These are phyloP conservation scores for Leptinotarsa undecemlineata DNA, from an alignment of 1,140 invertebrate species.

Conservation along the genomic window DNA sequence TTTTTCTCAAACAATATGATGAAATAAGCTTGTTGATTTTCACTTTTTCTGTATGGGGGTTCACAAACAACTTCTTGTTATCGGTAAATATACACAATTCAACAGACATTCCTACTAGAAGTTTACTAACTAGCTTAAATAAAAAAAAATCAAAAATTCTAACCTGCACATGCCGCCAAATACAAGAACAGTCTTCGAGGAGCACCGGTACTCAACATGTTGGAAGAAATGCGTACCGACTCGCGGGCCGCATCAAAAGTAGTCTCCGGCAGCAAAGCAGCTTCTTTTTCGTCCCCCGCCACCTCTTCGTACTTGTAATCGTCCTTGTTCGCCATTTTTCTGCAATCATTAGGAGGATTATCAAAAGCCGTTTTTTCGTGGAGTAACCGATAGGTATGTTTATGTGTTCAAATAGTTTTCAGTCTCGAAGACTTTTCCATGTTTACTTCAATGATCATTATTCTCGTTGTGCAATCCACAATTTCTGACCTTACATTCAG, in stretches of 20 bases:
- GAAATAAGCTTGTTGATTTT: too few species aligned
- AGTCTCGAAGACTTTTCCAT: too few species aligned
- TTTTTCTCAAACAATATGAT: too few species aligned
- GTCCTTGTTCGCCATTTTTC: slow-evolving; percentile 11
- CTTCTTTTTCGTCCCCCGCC: slow-evolving; percentile 26
- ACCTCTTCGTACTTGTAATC: slow-evolving; percentile 26
- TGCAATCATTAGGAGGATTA: not conserved
- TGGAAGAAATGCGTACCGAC: slow-evolving; percentile 13
- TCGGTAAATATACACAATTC: too few species aligned
- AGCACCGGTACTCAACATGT: slow-evolving; percentile 17
- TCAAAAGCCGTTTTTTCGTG: not conserved
- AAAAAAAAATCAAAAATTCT: slow-evolving; percentile 15
- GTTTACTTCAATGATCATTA: too few species aligned
- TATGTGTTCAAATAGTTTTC: too few species aligned
- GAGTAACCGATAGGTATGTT: not conserved
- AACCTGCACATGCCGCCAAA: slow-evolving; percentile 41
- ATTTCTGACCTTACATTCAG: too few species aligned
- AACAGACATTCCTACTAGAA: too few species aligned
- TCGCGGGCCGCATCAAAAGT: slow-evolving; percentile 11
- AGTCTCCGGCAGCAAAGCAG: not conserved
- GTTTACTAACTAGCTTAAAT: too few species aligned
- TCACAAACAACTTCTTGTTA: too few species aligned
- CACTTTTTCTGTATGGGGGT: too few species aligned
- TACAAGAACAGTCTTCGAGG: slow-evolving; percentile 39
- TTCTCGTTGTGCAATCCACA: too few species aligned